Conservation (phyloP, 2,888 invertebrate genomes). For the Herminia tarsipennalis region DNA sequence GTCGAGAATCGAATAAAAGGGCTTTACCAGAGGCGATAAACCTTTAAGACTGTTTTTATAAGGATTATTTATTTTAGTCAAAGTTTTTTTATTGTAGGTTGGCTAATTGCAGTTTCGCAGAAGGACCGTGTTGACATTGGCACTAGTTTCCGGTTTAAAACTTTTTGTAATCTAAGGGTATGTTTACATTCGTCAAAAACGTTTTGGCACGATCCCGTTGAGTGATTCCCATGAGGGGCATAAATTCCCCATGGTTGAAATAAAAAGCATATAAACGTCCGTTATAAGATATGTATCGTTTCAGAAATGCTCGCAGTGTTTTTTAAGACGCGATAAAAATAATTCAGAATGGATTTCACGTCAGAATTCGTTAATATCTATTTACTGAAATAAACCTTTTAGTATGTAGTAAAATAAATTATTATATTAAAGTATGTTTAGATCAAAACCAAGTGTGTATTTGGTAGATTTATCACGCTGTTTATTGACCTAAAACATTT, state of each 20-base stretch:
- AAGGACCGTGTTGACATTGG: conserved; percentile 72
- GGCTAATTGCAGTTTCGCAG: conserved; percentile 71
- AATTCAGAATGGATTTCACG: conserved; percentile 32
- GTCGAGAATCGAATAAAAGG: conserved; percentile 20
- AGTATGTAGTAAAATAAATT: conserved; percentile 11
- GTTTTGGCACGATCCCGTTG: conserved; percentile 59
- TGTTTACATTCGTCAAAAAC: conserved; percentile 58
- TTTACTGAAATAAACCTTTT: conserved; percentile 27
- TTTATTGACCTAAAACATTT: conserved; percentile 1
- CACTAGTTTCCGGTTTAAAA: conserved; percentile 65
- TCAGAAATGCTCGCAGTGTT: conserved; percentile 25
- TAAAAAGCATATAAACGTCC: conserved; percentile 43
- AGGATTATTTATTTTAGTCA: conserved; percentile 35
- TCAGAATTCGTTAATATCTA: conserved; percentile 19
- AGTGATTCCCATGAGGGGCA: conserved; percentile 54
- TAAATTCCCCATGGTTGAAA: conserved; percentile 50
- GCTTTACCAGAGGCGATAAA: conserved; percentile 19
- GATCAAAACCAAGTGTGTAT: conserved; percentile 4
- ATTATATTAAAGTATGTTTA: conserved; percentile 5
- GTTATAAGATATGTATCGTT: conserved; percentile 34
- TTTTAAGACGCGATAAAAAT: conserved; percentile 41
- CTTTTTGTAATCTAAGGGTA: conserved; percentile 52
- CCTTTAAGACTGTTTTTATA: conserved; percentile 31
- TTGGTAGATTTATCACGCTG: conserved; percentile 5
- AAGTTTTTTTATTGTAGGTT: conserved; percentile 34